Evolutionary conservation across 2,797 vertebrate genomes (phyloP).

Genomic region (Petrocephalus schoutedeni): DNA sequence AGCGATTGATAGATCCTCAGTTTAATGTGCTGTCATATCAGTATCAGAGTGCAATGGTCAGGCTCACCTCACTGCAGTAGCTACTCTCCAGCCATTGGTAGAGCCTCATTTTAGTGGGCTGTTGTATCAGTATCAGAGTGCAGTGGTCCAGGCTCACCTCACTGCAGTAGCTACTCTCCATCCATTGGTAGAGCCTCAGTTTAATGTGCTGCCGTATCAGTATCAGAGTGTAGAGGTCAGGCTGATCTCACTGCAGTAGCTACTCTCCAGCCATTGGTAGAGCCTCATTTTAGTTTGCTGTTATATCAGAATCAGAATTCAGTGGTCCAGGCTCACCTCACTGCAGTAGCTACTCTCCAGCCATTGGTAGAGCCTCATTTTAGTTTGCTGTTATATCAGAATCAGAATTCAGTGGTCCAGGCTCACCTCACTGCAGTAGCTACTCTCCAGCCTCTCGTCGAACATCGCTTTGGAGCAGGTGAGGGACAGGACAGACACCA

Average conservation of each 20-base stretch:
- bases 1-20: background rate
- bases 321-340: background rate
- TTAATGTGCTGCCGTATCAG: too few species aligned
- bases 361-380: background rate
- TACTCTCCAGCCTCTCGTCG: conserved; percentile 83
- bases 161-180: background rate
- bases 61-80: background rate
- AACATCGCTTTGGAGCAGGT: conserved; percentile 83
- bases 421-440: conserved; percentile 79
- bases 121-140: background rate
- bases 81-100: background rate
- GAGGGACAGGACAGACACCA: conserved; percentile 82
- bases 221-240: background rate
- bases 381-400: background rate
- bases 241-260: background rate
- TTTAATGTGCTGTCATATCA: background rate
- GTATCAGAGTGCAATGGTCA: background rate
- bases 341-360: background rate
- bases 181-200: background rate
- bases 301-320: background rate
- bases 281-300: background rate
- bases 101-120: background rate
- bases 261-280: background rate
- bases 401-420: background rate
- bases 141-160: background rate